Base-by-base conservation (phyloP, 2,797 vertebrate species). In the Avahi laniger region DNA sequence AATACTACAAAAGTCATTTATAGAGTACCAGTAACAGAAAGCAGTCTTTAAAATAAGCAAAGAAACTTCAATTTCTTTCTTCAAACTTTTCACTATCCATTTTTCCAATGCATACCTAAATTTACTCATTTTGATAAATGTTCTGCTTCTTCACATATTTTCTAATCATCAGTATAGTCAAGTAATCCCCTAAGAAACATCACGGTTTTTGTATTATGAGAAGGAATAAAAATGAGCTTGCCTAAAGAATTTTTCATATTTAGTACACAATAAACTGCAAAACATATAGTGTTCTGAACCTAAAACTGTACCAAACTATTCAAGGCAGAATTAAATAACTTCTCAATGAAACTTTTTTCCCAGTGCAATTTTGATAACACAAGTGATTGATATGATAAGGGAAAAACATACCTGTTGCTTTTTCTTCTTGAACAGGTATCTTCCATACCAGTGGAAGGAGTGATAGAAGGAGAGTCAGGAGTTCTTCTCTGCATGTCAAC, bases 371-470 rank as follows among this genome's bases (percentile, higher is more conserved):
- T 48, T 65, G 80, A 70, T 72, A 90, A 89, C 1, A 11, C 54
- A 30, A 73, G 63, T 35, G 41, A 41, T 26, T 41, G 41, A 41
- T 26, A 8, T 2, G 50, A n/a, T 67, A 48, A 85, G 89, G 33
- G 7, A 70, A 67, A 85, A 35, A 98, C 98, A 75, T 87, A 99
- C 99, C 99, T 99, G 99, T 98, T 92, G 99, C 99, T 98, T 99
- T 99, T 97, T 99, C 99, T 98, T 99, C 99, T 97, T 99, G 99
- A 33, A 99, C 99, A 43, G 99, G 99, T 96, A 99, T 99, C 99
- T 99, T 99, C 99, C 99, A 99, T 35, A 99, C 99, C 97, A 99
- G 89, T 0, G 99, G 99, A 81, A 99, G 98, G 69, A 99, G 99
- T 0, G 99, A 99, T 96, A 99, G 98, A 88, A 99, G 99, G 75